A percentile compares a stretch with the other conserved stretches of the same genome.
Conservation (phyloP, 2,888 invertebrate genomes). For the Anagyrus pseudococci region DNA sequence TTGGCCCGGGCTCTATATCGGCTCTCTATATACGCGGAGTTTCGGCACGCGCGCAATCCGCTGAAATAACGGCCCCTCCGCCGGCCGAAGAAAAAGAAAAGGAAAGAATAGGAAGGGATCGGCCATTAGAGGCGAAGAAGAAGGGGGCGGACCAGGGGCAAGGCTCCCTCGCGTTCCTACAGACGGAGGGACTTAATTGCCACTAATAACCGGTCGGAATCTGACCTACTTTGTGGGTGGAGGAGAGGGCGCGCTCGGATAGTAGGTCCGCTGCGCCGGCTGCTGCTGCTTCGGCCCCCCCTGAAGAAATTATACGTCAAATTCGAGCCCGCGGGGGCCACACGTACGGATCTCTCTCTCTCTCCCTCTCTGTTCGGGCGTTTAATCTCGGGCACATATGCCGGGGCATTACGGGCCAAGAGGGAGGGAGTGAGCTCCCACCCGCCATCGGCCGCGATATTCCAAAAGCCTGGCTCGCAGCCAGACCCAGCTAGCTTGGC, state of each 20-base stretch:
- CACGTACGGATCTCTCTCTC: neutral
- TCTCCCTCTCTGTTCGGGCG: neutral
- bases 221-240: constrained; percentile 20
- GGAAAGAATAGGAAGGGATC: no score
- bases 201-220: constrained; percentile 17
- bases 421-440: neutral
- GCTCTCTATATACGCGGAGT: no score
- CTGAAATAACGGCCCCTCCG: no score
- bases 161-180: no score
- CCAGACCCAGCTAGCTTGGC: constrained; percentile 5
- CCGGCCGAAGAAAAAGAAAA: no score
- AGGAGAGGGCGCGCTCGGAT: no score
- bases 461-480: constrained; percentile 22
- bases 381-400: constrained; percentile 28
- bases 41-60: no score
- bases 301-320: constrained; percentile 32
- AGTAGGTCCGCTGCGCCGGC: no score
- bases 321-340: neutral
- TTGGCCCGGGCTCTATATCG: no score
- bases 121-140: no score
- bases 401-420: neutral
- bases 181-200: constrained; percentile 8
- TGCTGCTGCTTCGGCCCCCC: neutral
- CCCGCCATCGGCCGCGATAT: constrained; percentile 16
- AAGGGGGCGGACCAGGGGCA: no score